These are phyloP conservation scores for Spermophilus dauricus DNA, from an alignment of 2,113 vertebrate species.

Conservation along the genomic window DNA sequence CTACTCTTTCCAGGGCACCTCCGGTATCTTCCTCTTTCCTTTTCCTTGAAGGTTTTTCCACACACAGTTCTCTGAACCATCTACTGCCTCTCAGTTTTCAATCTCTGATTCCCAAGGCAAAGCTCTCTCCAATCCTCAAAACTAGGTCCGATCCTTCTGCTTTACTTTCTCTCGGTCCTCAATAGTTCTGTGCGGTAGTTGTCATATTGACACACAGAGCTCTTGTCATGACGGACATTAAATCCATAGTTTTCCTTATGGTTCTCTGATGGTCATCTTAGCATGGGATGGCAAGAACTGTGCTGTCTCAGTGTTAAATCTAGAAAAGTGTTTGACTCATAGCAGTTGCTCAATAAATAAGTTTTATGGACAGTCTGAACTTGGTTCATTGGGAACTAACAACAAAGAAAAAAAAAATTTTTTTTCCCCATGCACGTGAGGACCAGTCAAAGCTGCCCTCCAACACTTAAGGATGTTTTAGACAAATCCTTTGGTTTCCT, in stretches of 20 bases:
- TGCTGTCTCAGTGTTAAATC: background rate
- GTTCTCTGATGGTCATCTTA: too few species aligned
- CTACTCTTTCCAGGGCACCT: background rate
- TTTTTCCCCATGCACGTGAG: background rate
- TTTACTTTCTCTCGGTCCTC: background rate
- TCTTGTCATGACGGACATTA: background rate
- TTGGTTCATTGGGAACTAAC: background rate
- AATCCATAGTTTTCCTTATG: background rate
- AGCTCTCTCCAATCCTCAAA: slow-evolving; percentile 2
- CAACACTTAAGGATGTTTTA: slow-evolving; percentile 44
- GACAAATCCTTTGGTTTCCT: slow-evolving; percentile 76
- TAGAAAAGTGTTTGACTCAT: background rate
- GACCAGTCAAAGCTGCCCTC: slow-evolving; percentile 15
- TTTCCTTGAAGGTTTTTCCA: background rate
- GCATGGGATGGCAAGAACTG: background rate
- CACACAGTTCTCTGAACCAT: background rate
- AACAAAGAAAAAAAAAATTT: background rate
- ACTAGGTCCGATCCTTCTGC: background rate
- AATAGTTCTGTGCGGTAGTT: background rate
- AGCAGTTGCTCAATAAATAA: background rate
- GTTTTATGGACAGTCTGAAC: background rate
- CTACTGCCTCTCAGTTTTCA: background rate
- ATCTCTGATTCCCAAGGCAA: background rate
- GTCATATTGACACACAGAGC: background rate
- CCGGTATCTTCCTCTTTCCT: background rate